Base-by-base conservation (phyloP, 2,797 vertebrate species). In the Limosa lapponica region DNA sequence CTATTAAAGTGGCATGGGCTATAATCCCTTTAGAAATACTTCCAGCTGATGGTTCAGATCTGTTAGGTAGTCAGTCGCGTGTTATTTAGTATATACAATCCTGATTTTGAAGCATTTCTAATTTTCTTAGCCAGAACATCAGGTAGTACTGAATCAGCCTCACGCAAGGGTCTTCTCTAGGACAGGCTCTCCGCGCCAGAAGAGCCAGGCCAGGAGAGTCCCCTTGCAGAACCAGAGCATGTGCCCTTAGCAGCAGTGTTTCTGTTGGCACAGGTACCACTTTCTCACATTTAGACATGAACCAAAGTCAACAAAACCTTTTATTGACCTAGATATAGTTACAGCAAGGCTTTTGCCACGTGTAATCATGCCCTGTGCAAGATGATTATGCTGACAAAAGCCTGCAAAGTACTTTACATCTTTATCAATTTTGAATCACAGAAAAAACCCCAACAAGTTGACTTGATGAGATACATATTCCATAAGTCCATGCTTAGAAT, bases 301-400 rank as follows among this genome's bases (percentile, higher is more conserved):
- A 77, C 20, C 71, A 80, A 89, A 80, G 75, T 73, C 84, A 96
- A 85, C n/a, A 87, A 77, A 92, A 55, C 16, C 22, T 85, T 87
- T 79, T 41, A 17, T 48, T 77, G 71, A 66, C 67, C 36, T 55
- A 89, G 59, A 55, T 52, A 51, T 0, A 80, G 32, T 82, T 64
- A 17, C 59, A 91, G 55, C 59, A 64, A 69, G 5, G 22, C 28
- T 95, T 93, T 59, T 72, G 39, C 65, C 74, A 72, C 0, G 0
- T 78, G 52, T 71, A 58, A 82, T 72, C 1, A 0, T n/a, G 43
- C 58, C 18, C 62, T 58, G 4, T 0, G 0, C 39, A 52, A 43
- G 49, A 51, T 16, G 20, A 49, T 78, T 36, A 52, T 3, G 8
- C 11, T 93, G 73, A 46, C 23, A 72, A 74, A 92, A 79, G 39